Percentiles rank a stretch among this genome's conserved stretches.
These are phyloP conservation scores for Scleropages formosus DNA, from an alignment of 2,797 vertebrate species.

Conservation along the genomic window DNA sequence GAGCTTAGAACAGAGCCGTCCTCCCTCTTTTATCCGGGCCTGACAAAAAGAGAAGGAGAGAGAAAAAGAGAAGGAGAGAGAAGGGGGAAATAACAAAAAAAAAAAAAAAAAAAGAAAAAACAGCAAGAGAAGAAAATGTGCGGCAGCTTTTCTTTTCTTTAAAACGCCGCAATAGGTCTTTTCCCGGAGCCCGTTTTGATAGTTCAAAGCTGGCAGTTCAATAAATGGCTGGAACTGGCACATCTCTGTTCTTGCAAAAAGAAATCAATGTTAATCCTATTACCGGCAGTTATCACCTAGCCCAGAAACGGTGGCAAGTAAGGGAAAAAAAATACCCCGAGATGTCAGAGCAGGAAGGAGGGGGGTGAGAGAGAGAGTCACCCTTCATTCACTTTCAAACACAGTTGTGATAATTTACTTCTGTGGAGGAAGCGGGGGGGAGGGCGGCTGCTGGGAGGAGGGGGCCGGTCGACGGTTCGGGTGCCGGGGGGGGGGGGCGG, in stretches of 20 bases:
- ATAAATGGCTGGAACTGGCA: conserved; percentile 99
- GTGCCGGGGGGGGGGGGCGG: conserved; percentile 37
- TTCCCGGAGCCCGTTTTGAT: conserved; percentile 93
- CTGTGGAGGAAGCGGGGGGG: conserved; percentile 77
- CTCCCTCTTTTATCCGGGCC: conserved; percentile 85
- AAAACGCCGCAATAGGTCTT: conserved; percentile 89
- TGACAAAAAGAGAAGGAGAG: conserved; percentile 75
- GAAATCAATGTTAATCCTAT: conserved; percentile 99
- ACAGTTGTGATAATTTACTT: conserved; percentile 95
- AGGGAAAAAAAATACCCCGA: conserved; percentile 83
- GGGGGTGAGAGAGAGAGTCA: conserved; percentile 77
- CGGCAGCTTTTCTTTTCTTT: conserved; percentile 86
- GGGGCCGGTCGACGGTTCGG: conserved; percentile 22
- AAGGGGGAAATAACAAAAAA: conserved; percentile 79
- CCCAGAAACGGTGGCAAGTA: conserved; percentile 96
- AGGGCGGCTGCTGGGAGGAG: conserved; percentile 35
- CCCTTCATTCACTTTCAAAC: conserved; percentile 99
- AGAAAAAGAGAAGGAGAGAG: conserved; percentile 67
- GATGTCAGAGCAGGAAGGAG: conserved; percentile 90
- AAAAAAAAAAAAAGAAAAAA: conserved; percentile 41
- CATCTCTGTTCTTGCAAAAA: conserved; percentile 99
- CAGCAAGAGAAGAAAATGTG: conserved; percentile 77
- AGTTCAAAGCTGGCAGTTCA: conserved; percentile 99
- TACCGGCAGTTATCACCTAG: conserved; percentile 99
- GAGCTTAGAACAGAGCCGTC: conserved; percentile 86